Evolutionary conservation across 2,113 vertebrate species (phyloP).

Genomic region (Mobula hypostoma): DNA sequence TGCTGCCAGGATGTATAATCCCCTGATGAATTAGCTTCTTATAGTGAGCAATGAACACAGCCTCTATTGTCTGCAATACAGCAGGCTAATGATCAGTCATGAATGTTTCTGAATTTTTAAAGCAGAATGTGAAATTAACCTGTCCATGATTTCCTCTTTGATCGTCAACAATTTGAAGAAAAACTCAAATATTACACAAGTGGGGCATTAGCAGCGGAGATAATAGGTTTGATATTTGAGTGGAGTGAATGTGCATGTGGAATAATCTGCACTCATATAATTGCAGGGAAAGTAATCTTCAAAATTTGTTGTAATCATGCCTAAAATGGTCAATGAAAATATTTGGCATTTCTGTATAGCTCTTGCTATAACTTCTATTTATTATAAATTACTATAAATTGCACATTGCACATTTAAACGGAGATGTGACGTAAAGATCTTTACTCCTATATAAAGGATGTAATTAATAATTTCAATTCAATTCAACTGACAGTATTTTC

Average conservation of each 20-base stretch:
- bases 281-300: not conserved
- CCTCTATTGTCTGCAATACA: not conserved
- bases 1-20: not conserved
- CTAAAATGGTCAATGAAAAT: not conserved
- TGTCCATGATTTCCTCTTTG: not conserved
- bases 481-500: no score
- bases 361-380: no score
- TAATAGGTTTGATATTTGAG: not conserved
- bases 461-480: no score
- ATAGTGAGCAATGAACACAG: not conserved
- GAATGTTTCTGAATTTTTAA: conserved; percentile 21
- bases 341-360: not conserved
- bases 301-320: not conserved
- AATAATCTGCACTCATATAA: not conserved
- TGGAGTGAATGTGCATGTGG: conserved; percentile 1
- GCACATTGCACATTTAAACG: no score
- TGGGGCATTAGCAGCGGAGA: not conserved
- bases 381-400: no score
- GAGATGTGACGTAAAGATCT: no score
- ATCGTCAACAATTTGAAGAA: not conserved
- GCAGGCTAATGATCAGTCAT: not conserved
- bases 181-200: not conserved
- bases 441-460: no score
- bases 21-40: no score
- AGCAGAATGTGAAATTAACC: not conserved